Evolutionary conservation across 2,888 invertebrate genomes (phyloP), one percentile per base, ranked within the genome.

Genomic region (Tachystola acroxantha): DNA sequence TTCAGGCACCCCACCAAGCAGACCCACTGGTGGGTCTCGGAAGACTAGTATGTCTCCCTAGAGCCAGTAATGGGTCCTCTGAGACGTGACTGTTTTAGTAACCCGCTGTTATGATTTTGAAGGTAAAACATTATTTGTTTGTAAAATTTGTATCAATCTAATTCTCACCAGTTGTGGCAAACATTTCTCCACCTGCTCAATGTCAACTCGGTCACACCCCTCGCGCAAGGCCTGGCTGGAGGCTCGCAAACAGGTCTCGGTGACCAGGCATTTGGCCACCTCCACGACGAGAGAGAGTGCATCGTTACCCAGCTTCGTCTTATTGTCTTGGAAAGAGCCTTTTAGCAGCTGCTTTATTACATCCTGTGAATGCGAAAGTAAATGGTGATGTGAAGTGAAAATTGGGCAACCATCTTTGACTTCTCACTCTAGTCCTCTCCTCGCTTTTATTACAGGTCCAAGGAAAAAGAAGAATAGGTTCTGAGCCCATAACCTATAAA

Each of bases 111-210:
- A n/a, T n/a, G n/a, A n/a, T n/a, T n/a, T n/a, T n/a, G n/a, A n/a
- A n/a, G n/a, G n/a, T n/a, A n/a, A n/a, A n/a, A n/a, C n/a, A n/a
- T n/a, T n/a, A n/a, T n/a, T n/a, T n/a, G n/a, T n/a, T n/a, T n/a
- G n/a, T n/a, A n/a, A n/a, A n/a, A n/a, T n/a, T n/a, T n/a, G n/a
- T n/a, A 16, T 24, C 2, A 24, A 19, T 13, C 10, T 16, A 16
- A 54, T 76, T 70, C n/a, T n/a, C n/a, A 89, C 89, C 68, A 89
- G 50, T 64, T 90, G 89, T 12, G 89, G 88, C 45, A 90, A 61
- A 57, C 89, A 86, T 51, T 81, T 80, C 54, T 90, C 89, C 31
- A 89, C 78, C 59, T 90, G 88, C 44, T 89, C 86, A 42, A 88
- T 63, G 34, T 78, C 82, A 12, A 90, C 82, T 45, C 63, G 70